Evolutionary conservation across 2,113 vertebrate genomes (phyloP).

Genomic region (Hypanus sabinus): DNA sequence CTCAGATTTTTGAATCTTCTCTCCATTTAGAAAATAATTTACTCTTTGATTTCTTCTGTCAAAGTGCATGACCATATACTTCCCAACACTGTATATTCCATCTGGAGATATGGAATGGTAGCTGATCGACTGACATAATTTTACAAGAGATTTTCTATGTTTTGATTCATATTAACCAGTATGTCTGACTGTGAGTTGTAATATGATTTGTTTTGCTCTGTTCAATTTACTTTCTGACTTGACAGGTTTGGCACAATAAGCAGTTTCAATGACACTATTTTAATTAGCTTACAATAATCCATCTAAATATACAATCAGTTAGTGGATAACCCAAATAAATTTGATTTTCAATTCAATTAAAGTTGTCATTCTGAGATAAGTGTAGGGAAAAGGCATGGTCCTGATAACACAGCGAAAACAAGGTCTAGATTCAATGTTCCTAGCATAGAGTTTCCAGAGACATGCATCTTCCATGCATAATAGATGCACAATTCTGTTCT

Average conservation of each 20-base stretch:
- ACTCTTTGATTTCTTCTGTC: no score
- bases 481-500: background rate
- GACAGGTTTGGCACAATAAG: background rate
- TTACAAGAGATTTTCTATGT: background rate
- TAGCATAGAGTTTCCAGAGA: background rate
- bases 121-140: conserved; percentile 3
- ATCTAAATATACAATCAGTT: conserved; percentile 4
- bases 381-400: background rate
- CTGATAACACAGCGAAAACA: background rate
- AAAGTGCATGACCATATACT: no score
- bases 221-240: conserved; percentile 30
- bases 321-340: background rate
- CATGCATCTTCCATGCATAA: conserved; percentile 26
- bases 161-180: conserved; percentile 1
- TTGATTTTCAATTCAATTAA: background rate
- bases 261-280: background rate
- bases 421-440: background rate
- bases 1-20: no score
- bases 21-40: no score
- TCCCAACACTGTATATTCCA: no score
- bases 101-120: background rate
- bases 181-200: background rate
- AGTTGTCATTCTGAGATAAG: background rate
- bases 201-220: conserved; percentile 1
- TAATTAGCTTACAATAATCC: background rate